Conservation (phyloP, 2,888 invertebrate genomes). For the Napeogenes inachia region DNA sequence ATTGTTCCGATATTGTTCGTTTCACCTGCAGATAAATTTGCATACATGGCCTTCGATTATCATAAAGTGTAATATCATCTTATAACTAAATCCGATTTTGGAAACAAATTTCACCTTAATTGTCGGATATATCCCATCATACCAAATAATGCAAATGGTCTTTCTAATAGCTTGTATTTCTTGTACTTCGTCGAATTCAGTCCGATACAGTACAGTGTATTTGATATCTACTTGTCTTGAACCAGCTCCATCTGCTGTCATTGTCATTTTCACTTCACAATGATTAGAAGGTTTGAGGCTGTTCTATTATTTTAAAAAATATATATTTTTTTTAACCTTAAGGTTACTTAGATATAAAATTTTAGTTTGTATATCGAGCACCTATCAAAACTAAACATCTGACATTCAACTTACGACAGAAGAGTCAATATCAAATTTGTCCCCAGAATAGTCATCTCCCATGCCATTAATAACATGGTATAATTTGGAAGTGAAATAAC, state of each 20-base stretch:
- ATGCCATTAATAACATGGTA: slow-evolving; percentile 54
- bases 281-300: slow-evolving; percentile 59
- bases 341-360: no score
- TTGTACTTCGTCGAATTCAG: slow-evolving; percentile 56
- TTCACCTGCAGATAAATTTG: slow-evolving; percentile 51
- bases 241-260: slow-evolving; percentile 60
- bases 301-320: slow-evolving; percentile 43
- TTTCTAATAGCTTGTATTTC: slow-evolving; percentile 61
- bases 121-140: slow-evolving; percentile 69
- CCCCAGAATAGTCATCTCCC: slow-evolving; percentile 57
- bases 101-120: slow-evolving; percentile 47
- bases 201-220: slow-evolving; percentile 59
- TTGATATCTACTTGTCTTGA: slow-evolving; percentile 56
- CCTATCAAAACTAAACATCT: neutral
- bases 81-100: no score
- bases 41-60: no score
- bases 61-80: no score
- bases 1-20: slow-evolving; percentile 60
- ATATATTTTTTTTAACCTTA: no score
- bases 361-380: no score
- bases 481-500: slow-evolving; percentile 61
- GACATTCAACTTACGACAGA: slow-evolving; percentile 46
- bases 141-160: slow-evolving; percentile 63
- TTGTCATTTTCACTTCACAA: slow-evolving; percentile 52
- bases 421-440: slow-evolving; percentile 56